Percentiles rank a stretch among this genome's conserved stretches.
Evolutionary conservation across 2,888 invertebrate genomes (phyloP).

Genomic region (Macaria liturata): DNA sequence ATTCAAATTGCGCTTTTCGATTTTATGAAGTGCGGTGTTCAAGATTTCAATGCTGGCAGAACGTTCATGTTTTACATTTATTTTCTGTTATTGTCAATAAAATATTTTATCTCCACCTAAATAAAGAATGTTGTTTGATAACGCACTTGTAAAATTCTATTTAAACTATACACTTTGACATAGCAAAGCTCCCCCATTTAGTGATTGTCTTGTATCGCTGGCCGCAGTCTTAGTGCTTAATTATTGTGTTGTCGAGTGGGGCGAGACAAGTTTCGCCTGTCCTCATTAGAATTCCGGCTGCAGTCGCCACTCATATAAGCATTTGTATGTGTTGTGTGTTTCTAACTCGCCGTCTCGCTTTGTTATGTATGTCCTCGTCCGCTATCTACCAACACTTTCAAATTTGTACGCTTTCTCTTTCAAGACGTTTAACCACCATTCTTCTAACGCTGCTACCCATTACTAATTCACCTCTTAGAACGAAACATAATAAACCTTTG

Average conservation of each 20-base stretch:
- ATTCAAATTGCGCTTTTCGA: constrained; percentile 13
- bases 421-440: constrained; percentile 39
- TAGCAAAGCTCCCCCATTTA: neutral
- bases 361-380: constrained; percentile 59
- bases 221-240: constrained; percentile 8
- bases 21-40: no score
- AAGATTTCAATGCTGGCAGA: no score
- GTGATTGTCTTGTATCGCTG: constrained; percentile 5
- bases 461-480: constrained; percentile 19
- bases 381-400: constrained; percentile 65
- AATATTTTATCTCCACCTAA: no score
- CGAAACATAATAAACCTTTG: constrained; percentile 18
- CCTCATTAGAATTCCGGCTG: constrained; percentile 65
- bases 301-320: constrained; percentile 52
- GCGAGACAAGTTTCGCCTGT: constrained; percentile 39
- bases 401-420: constrained; percentile 67
- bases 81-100: no score
- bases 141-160: no score
- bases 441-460: constrained; percentile 11
- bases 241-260: constrained; percentile 24
- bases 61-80: no score
- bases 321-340: constrained; percentile 67
- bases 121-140: no score
- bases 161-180: no score
- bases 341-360: constrained; percentile 50